Evolutionary conservation across 2,888 invertebrate genomes (phyloP), one percentile per base, ranked within the genome.

Genomic region (Mythimna pallens): DNA sequence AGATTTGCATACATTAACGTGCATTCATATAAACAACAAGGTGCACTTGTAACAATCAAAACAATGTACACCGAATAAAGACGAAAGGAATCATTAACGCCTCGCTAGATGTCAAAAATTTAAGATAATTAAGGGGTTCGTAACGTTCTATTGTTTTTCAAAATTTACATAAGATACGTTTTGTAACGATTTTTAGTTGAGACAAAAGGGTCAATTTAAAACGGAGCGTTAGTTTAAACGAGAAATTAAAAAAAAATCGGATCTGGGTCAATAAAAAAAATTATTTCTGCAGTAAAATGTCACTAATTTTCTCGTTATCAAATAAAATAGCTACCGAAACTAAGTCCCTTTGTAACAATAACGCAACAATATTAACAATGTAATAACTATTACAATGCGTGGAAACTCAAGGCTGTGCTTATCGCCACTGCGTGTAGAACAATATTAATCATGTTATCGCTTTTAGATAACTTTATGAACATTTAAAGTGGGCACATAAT

Each of bases 11-110:
- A 92, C 84, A 93, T 93, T 93, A 92, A 85, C 81, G 83, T 78
- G 83, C 75, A 87, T 81, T 76, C 82, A 82, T 79, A 72, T 73
- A 76, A 82, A 80, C 78, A 73, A 79, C 68, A 70, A 80, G 77
- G 76, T 88, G 85, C 89, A 91, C 88, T 91, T 89, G 87, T 87
- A 89, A 93, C 91, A 93, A 94, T 94, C 94, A 94, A 92, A 94
- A 94, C 92, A 94, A 86, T 86, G 84, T 72, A 78, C 47, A 20
- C 17, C 55, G 78, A 76, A 85, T 81, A 85, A 86, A 70, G 74
- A 52, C 65, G 76, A 70, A 78, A 78, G 72, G 81, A 90, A 90
- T 92, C 88, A 92, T 93, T 92, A 75, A 89, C 94, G 93, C 93
- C 88, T 90, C 91, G 91, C 89, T 92, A 90, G 85, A 82, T 88